phyloP scores from a whole-genome alignment of 2,797 vertebrate genomes.

The Sebastes trivittatus region DNA sequence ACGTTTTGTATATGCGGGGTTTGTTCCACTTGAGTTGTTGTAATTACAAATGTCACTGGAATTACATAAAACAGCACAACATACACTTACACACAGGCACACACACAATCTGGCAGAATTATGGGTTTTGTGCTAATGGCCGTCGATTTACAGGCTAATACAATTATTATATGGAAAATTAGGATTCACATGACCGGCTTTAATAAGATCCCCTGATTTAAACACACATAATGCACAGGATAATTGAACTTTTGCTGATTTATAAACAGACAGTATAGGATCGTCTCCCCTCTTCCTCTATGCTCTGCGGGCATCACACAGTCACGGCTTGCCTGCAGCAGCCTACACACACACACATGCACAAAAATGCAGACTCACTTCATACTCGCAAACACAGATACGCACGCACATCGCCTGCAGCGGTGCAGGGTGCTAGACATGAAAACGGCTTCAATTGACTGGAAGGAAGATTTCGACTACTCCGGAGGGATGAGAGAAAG shows the following conservation, averaged over 20 bases:
- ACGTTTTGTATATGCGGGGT: not conserved
- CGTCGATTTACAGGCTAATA: slow-evolving; percentile 20
- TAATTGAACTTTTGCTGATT: slow-evolving; percentile 8
- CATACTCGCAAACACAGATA: slow-evolving; percentile 24
- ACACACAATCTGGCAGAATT: not conserved
- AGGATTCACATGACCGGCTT: slow-evolving; percentile 46
- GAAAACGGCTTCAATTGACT: slow-evolving; percentile 71
- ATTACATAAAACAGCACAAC: not conserved
- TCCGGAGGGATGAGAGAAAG: slow-evolving; percentile 43
- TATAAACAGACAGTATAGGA: not conserved
- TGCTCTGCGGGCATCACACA: slow-evolving; percentile 29
- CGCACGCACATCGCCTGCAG: slow-evolving; percentile 49
- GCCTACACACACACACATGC: slow-evolving; percentile 5
- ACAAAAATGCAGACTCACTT: slow-evolving; percentile 10
- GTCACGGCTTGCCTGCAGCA: slow-evolving; percentile 39
- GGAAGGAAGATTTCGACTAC: slow-evolving; percentile 58
- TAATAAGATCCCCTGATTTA: slow-evolving; percentile 21
- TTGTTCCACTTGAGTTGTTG: slow-evolving; percentile 18
- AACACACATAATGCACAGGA: not conserved
- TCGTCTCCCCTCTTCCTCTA: not conserved
- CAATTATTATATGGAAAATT: slow-evolving; percentile 34
- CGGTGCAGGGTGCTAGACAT: slow-evolving; percentile 47
- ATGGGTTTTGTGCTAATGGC: not conserved
- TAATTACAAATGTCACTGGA: slow-evolving; percentile 20
- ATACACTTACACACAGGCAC: not conserved